Evolutionary conservation across 2,797 vertebrate genomes (phyloP).

Genomic region (Hapalemur alaotrensis): DNA sequence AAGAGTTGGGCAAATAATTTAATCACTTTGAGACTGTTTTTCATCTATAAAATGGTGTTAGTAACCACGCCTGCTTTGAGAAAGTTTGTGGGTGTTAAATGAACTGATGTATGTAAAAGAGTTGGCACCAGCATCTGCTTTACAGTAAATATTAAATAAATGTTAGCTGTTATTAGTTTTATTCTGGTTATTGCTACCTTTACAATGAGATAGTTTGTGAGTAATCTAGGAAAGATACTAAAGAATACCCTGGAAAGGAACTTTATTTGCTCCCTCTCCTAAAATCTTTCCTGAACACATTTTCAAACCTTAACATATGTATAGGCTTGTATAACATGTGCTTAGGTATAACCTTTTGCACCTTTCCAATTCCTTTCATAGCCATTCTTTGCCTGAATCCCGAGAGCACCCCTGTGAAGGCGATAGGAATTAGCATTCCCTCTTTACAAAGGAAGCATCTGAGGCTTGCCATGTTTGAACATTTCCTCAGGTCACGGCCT

Average conservation of each 20-base stretch:
- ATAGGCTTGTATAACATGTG: background rate
- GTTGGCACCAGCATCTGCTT: background rate
- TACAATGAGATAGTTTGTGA: background rate
- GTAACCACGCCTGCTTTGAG: background rate
- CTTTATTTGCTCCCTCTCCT: background rate
- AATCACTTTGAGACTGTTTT: background rate
- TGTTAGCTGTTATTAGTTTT: background rate
- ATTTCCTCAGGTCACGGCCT: background rate
- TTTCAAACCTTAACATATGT: background rate
- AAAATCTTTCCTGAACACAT: background rate
- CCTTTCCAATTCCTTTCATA: background rate
- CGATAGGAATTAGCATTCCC: background rate
- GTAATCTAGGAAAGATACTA: background rate
- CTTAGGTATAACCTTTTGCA: background rate
- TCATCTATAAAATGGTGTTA: background rate
- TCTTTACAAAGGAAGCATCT: background rate
- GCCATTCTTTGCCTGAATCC: background rate
- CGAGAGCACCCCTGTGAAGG: background rate
- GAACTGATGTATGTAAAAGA: background rate
- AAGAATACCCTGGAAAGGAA: background rate
- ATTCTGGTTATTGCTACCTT: background rate
- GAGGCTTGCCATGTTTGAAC: background rate
- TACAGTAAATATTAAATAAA: background rate
- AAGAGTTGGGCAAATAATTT: background rate
- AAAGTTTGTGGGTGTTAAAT: background rate